Evolutionary conservation across 2,888 invertebrate genomes (phyloP).

Genomic region (Arrhopalites spinosus): DNA sequence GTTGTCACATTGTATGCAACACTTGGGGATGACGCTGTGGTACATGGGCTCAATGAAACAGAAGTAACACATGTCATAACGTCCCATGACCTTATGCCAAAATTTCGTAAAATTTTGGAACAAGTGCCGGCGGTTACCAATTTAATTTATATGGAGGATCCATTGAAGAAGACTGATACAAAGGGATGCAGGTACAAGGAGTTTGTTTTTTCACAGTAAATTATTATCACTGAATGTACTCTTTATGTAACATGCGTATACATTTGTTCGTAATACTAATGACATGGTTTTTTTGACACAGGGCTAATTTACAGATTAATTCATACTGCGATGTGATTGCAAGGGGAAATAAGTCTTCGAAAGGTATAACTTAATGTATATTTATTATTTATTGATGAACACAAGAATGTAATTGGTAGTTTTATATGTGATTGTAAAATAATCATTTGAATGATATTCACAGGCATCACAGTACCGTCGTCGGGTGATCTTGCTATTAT

Average conservation of each 20-base stretch:
- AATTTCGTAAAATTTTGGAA: conserved; percentile 78
- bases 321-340: conserved; percentile 75
- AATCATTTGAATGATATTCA: background rate
- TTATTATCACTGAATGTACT: no score
- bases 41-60: conserved; percentile 95
- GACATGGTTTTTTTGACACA: background rate
- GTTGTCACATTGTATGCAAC: conserved; percentile 98
- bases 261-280: no score
- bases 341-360: conserved; percentile 60
- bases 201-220: no score
- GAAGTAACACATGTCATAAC: conserved; percentile 93
- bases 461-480: conserved; percentile 67
- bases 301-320: conserved; percentile 73
- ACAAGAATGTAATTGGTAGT: no score
- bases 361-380: conserved; percentile 41
- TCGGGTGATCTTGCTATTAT: conserved; percentile 88
- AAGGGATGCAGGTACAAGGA: conserved; percentile 67
- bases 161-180: conserved; percentile 72
- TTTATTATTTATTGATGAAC: background rate
- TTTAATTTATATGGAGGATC: conserved; percentile 86
- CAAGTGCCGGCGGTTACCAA: conserved; percentile 77
- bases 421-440: no score
- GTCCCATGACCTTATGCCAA: conserved; percentile 86
- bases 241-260: no score
- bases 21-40: conserved; percentile 93